These are phyloP conservation scores for Pteropus alecto DNA, from an alignment of 2,113 vertebrate genomes.

Conservation along the genomic window DNA sequence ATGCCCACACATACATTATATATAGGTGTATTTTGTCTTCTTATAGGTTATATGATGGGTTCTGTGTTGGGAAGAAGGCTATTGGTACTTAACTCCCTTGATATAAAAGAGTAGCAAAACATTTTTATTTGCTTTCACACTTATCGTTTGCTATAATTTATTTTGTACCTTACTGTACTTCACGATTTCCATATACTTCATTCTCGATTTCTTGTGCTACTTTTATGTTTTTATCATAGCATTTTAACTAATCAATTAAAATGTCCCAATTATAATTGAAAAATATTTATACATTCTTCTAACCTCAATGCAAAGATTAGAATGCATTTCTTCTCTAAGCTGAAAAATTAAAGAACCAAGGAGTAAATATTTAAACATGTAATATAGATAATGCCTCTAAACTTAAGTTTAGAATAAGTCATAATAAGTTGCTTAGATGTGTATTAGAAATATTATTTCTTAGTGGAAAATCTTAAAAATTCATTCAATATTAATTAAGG, in stretches of 20 bases:
- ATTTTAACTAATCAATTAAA: conserved; percentile 1
- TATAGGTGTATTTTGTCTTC: not conserved
- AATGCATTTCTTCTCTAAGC: not conserved
- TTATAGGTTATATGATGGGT: not conserved
- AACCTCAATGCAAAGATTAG: not conserved
- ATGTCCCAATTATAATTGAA: not conserved
- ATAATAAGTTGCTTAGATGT: not conserved
- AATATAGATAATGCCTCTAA: not conserved
- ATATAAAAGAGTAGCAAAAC: not conserved
- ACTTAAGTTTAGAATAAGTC: not conserved
- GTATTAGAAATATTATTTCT: conserved; percentile 13
- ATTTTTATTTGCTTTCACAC: not conserved
- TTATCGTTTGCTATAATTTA: conserved; percentile 2
- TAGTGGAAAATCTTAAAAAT: conserved; percentile 16
- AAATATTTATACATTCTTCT: not conserved
- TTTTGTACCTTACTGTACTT: not conserved
- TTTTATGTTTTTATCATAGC: conserved; percentile 26
- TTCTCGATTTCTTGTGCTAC: conserved; percentile 25
- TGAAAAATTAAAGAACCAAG: not conserved
- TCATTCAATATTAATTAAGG: not conserved
- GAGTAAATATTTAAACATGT: not conserved
- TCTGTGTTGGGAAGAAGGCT: not conserved
- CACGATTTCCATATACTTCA: not conserved
- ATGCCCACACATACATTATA: not conserved
- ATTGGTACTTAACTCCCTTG: not conserved